Evolutionary conservation across 2,888 invertebrate genomes (phyloP).

Genomic region (Drosophila borealis): DNA sequence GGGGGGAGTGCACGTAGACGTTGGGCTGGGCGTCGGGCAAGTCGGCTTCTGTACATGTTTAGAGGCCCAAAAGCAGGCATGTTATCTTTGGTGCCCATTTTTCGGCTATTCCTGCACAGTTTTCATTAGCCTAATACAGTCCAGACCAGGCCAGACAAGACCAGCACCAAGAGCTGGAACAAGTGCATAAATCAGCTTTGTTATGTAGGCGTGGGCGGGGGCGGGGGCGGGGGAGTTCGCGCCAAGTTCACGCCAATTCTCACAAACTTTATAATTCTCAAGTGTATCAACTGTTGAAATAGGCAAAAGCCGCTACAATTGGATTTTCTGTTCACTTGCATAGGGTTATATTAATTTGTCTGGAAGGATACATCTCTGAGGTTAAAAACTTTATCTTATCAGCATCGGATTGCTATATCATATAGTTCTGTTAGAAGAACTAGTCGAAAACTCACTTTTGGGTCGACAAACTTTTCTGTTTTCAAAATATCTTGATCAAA

Average conservation of each 20-base stretch:
- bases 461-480: too few species aligned
- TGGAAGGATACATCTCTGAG: too few species aligned
- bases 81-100: conserved; percentile 49
- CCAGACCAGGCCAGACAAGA: too few species aligned
- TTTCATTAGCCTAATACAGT: conserved; percentile 56
- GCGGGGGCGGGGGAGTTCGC: background rate
- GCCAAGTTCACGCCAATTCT: conserved; percentile 24
- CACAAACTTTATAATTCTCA: conserved; percentile 46
- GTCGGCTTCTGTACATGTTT: conserved; percentile 38
- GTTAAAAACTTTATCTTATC: too few species aligned
- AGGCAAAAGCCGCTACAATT: conserved; percentile 12
- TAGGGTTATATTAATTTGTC: too few species aligned
- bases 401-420: too few species aligned
- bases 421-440: too few species aligned
- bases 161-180: conserved; percentile 13
- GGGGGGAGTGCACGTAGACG: background rate
- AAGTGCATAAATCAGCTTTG: conserved; percentile 50
- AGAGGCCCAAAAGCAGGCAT: conserved; percentile 39
- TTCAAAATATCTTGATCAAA: too few species aligned
- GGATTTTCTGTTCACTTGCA: too few species aligned
- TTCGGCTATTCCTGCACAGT: conserved; percentile 36
- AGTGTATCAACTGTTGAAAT: conserved; percentile 39
- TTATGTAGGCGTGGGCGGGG: conserved; percentile 1
- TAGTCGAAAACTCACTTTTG: too few species aligned
- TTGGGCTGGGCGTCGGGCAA: too few species aligned